These are phyloP conservation scores for Nycticebus coucang DNA, from an alignment of 2,113 vertebrate species.

Conservation along the genomic window DNA sequence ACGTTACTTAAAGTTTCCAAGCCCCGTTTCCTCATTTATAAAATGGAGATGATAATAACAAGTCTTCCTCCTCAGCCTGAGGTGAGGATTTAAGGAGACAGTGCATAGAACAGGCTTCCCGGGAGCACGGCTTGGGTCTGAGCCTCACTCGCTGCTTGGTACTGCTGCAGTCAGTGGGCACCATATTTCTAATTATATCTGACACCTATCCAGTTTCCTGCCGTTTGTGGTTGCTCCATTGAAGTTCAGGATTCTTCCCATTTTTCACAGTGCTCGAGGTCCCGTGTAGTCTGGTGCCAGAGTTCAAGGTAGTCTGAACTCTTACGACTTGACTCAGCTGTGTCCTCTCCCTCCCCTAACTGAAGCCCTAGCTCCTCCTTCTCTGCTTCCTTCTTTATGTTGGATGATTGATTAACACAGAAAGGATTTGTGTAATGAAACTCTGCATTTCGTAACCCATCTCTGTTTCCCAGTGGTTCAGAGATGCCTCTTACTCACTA, in stretches of 20 bases:
- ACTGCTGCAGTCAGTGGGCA: rapidly evolving
- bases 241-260: not conserved
- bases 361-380: not conserved
- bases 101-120: too few relatives aligned
- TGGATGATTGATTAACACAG: not conserved
- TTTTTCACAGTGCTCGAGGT: not conserved
- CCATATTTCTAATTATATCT: not conserved
- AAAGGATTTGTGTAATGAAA: not conserved
- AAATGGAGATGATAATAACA: not conserved
- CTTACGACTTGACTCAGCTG: not conserved
- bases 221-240: too few relatives aligned
- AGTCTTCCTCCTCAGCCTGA: not conserved
- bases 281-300: not conserved
- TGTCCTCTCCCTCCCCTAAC: not conserved
- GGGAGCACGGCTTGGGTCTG: rapidly evolving
- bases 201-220: rapidly evolving
- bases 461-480: conserved; percentile 20
- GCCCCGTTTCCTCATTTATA: not conserved
- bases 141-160: not conserved
- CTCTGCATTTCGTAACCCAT: not conserved
- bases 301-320: not conserved
- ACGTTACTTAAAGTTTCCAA: not conserved
- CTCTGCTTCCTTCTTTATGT: not conserved
- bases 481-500: not conserved
- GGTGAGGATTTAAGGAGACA: too few relatives aligned